Evolutionary conservation across 2,113 vertebrate species (phyloP).

Genomic region (Anoura caudifer): DNA sequence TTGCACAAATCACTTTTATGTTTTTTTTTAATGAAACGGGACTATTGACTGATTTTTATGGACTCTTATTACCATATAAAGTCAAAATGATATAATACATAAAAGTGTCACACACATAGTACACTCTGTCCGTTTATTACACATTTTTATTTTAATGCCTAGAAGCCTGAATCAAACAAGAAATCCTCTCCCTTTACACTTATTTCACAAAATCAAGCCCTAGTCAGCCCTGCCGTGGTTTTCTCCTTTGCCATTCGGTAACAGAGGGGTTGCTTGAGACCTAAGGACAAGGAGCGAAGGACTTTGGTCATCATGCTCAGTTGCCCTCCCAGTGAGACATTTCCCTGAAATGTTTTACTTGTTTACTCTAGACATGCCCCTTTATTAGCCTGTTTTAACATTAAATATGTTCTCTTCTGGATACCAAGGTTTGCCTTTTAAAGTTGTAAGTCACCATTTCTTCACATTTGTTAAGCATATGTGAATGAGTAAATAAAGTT

Average conservation of each 20-base stretch:
- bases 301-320: not conserved
- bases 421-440: constrained; percentile 27
- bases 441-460: not conserved
- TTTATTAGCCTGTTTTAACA: constrained; percentile 14
- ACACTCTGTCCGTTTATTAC: not conserved
- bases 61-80: not conserved
- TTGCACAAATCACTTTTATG: not conserved
- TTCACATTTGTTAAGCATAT: not conserved
- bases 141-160: not conserved
- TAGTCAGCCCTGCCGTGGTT: not conserved
- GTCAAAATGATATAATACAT: not conserved
- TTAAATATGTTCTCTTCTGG: constrained; percentile 11
- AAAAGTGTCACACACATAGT: not conserved
- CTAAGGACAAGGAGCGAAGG: not conserved
- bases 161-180: not conserved
- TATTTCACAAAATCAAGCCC: not conserved
- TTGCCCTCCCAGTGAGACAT: not conserved
- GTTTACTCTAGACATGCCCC: not conserved
- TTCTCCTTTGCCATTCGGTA: not conserved
- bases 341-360: constrained; percentile 20
- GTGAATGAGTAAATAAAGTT: not conserved
- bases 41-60: not conserved
- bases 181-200: not conserved
- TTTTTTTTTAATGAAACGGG: not conserved
- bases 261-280: not conserved